Base-by-base conservation (phyloP, 2,797 vertebrate species). In the Xyrichtys novacula region DNA sequence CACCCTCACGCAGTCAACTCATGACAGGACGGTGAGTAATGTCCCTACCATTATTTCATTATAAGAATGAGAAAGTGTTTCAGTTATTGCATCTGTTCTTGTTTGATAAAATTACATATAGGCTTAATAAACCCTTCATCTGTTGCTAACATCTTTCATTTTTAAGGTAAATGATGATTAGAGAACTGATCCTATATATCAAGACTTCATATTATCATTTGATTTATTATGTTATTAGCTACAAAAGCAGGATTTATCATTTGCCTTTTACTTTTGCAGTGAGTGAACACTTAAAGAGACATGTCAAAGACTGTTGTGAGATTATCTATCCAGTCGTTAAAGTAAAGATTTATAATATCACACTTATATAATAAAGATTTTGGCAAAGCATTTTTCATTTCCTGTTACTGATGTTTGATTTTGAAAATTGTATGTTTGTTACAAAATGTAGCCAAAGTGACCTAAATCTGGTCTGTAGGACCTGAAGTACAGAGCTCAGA, bases 1-100 rank as follows among this genome's bases (percentile, higher is more conserved):
- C 96, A 0, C 97, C 97, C 0, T 98, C 97, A 81, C 91, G 96
- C 70, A 99, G 97, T 89, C 97, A 98, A 62, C 89, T 98, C 84
- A 97, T 97, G 93, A 98, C 96, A 57, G 97, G 97, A 39, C 95
- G 94, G 96, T 98, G 92, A 96, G 96, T 92, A 25, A 49, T 74
- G 61, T 61, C n/a, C 42, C 26, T 7, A 15, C 65, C 9, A 10
- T 56, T 54, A 11, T 40, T 32, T 67, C 17, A 53, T 57, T 72
- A 22, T 59, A 31, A 44, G 1, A 0, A 28, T 36, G 16, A 25
- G 7, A 40, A 48, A 62, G 55, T 44, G 16, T 43, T 67, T 56
- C 4, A 40, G 25, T 57, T 38, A 20, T 38, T 39, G 40, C 20
- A 54, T 65, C 48, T 73, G 7, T 48, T 71, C 12, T 63, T 7